Evolutionary conservation across 2,888 invertebrate species (phyloP).

Genomic region (Herminia tarsipennalis): DNA sequence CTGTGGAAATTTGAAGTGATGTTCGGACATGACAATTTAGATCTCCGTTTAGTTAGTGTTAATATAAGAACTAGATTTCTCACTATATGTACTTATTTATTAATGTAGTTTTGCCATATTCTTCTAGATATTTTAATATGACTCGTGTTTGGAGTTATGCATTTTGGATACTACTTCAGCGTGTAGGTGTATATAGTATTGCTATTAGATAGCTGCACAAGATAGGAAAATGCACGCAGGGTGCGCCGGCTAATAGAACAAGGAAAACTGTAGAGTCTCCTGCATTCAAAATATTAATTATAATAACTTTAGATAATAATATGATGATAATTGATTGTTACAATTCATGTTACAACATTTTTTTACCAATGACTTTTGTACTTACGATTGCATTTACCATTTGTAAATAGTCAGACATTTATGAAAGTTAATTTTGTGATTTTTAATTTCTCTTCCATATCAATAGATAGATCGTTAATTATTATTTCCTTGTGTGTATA

Average conservation of each 20-base stretch:
- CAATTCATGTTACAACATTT: slow-evolving; percentile 23
- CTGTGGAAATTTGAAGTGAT: slow-evolving; percentile 72
- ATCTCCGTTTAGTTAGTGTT: slow-evolving; percentile 44
- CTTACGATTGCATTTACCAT: slow-evolving; percentile 37
- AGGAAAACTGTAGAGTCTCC: slow-evolving; percentile 24
- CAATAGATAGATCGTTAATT: slow-evolving; percentile 50
- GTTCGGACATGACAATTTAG: slow-evolving; percentile 43
- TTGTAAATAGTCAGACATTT: slow-evolving; percentile 35
- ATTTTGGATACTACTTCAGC: slow-evolving; percentile 33
- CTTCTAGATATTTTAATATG: slow-evolving; percentile 37
- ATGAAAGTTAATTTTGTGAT: slow-evolving; percentile 24
- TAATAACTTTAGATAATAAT: slow-evolving; percentile 15
- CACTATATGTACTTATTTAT: slow-evolving; percentile 51
- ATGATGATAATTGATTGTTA: slow-evolving; percentile 19
- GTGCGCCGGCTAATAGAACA: slow-evolving; percentile 11
- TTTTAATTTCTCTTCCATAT: slow-evolving; percentile 18
- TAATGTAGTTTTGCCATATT: slow-evolving; percentile 52
- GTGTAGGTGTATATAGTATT: slow-evolving; percentile 38
- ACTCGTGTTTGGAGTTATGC: slow-evolving; percentile 18
- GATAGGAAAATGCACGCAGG: slow-evolving; percentile 32
- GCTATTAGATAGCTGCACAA: slow-evolving; percentile 41
- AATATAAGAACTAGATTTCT: slow-evolving; percentile 45
- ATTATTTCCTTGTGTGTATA: slow-evolving; percentile 70
- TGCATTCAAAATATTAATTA: slow-evolving; percentile 33
- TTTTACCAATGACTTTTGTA: slow-evolving; percentile 32